Percentiles rank a stretch among this genome's conserved stretches.
phyloP scores from a whole-genome alignment of 2,113 vertebrate genomes.

The Ictalurus punctatus region DNA sequence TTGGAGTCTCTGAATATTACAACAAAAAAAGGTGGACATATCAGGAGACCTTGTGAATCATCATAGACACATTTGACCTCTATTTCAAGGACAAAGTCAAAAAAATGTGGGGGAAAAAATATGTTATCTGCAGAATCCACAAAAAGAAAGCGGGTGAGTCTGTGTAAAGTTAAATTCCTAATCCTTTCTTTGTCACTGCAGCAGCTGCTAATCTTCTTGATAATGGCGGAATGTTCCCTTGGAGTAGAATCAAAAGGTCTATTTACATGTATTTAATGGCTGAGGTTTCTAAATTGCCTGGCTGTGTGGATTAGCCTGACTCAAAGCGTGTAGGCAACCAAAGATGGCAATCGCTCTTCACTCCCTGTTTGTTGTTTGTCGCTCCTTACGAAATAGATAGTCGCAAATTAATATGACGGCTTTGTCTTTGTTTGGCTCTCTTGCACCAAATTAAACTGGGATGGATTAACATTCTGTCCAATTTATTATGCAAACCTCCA shows the following conservation, averaged over 20 bases:
- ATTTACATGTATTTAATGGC: constrained; percentile 62
- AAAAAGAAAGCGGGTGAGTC: not conserved
- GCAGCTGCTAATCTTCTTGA: constrained; percentile 65
- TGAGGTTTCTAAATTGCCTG: constrained; percentile 70
- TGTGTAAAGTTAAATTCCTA: constrained; percentile 49
- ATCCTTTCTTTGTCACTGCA: constrained; percentile 56
- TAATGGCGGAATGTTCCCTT: constrained; percentile 60
- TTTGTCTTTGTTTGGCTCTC: constrained; percentile 51
- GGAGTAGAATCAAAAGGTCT: constrained; percentile 66
- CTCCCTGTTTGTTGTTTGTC: constrained; percentile 43
- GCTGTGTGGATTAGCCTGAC: constrained; percentile 65
- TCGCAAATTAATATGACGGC: constrained; percentile 52
- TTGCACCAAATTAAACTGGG: constrained; percentile 50
- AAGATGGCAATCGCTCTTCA: constrained; percentile 62
- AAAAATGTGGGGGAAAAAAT: constrained; percentile 16
- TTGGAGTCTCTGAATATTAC: not conserved
- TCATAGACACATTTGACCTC: not conserved
- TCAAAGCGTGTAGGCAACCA: constrained; percentile 64
- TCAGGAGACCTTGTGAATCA: not conserved
- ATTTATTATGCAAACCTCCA: constrained; percentile 54
- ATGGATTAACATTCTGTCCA: constrained; percentile 54
- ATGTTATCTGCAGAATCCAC: constrained; percentile 16
- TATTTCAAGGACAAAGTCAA: constrained; percentile 12
- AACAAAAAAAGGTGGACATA: not conserved
- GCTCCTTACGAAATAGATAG: constrained; percentile 8